Evolutionary conservation across 2,888 invertebrate genomes (phyloP).

Genomic region (Lepidonotus clava): DNA sequence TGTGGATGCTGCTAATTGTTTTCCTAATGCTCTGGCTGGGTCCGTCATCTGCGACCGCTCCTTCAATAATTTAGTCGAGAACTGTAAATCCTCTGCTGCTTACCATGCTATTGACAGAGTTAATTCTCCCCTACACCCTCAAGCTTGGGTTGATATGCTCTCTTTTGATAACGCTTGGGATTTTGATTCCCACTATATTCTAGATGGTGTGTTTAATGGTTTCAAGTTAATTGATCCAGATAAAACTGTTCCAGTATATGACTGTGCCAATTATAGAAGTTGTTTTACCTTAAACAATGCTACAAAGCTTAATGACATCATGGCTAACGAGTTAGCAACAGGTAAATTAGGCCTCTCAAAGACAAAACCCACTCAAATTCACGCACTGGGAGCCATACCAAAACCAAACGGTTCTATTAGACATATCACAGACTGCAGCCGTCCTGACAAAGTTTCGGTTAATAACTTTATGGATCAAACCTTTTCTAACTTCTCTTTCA

Average conservation of each 20-base stretch:
- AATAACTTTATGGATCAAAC: not conserved
- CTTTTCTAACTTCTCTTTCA: not conserved
- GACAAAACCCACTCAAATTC: not conserved
- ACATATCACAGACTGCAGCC: not conserved
- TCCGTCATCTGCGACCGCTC: no score
- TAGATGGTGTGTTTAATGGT: not conserved
- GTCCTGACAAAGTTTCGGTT: not conserved
- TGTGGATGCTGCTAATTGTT: no score
- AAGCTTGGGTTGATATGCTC: not conserved
- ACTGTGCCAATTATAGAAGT: not conserved
- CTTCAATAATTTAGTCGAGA: no score
- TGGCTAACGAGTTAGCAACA: not conserved
- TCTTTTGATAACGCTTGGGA: not conserved
- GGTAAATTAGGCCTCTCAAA: not conserved
- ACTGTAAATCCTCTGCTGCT: no score
- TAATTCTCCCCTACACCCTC: not conserved
- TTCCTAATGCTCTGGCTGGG: no score
- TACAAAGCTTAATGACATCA: not conserved
- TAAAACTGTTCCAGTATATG: not conserved
- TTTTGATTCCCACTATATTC: not conserved
- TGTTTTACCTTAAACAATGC: not conserved
- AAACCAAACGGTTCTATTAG: not conserved
- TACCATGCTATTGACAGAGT: no score
- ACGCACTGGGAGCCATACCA: not conserved
- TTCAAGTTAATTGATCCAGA: not conserved